Percentiles rank a stretch among this genome's conserved stretches.
Conservation (phyloP, 2,113 vertebrate genomes). For the Puffinus mauretanicus region DNA sequence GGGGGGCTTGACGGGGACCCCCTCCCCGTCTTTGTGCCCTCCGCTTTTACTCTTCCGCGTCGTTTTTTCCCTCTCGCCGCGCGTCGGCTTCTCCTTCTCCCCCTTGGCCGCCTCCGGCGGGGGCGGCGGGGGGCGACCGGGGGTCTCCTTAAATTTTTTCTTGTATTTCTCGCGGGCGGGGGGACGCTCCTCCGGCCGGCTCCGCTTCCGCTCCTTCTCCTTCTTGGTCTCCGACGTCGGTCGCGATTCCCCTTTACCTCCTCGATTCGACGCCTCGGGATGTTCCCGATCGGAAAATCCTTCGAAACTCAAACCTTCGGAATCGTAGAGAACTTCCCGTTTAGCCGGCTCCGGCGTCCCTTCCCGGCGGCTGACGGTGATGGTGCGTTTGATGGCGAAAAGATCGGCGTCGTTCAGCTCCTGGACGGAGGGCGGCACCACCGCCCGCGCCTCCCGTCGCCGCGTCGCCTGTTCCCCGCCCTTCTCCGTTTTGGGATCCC, state of each 20-base stretch:
- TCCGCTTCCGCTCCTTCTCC: conserved; percentile 70
- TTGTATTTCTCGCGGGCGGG: not conserved
- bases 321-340: conserved; percentile 77
- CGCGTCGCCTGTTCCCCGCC: not conserved
- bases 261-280: not conserved
- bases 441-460: conserved; percentile 78
- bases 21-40: conserved; percentile 52
- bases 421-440: conserved; percentile 90
- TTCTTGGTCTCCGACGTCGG: not conserved
- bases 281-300: conserved; percentile 55
- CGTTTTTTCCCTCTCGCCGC: conserved; percentile 66
- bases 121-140: not conserved
- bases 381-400: conserved; percentile 92
- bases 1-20: conserved; percentile 19
- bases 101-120: not conserved
- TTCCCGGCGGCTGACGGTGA: conserved; percentile 80
- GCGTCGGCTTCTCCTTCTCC: conserved; percentile 42
- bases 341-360: conserved; percentile 68
- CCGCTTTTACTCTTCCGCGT: conserved; percentile 72
- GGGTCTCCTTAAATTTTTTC: conserved; percentile 9
- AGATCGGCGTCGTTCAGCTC: conserved; percentile 91
- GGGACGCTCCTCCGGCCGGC: conserved; percentile 19
- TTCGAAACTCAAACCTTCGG: conserved; percentile 59
- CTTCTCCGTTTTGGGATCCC: conserved; percentile 56
- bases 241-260: not conserved